Evolutionary conservation across 2,888 invertebrate genomes (phyloP), one percentile per base, ranked within the genome.

Genomic region (Euproctis similis): DNA sequence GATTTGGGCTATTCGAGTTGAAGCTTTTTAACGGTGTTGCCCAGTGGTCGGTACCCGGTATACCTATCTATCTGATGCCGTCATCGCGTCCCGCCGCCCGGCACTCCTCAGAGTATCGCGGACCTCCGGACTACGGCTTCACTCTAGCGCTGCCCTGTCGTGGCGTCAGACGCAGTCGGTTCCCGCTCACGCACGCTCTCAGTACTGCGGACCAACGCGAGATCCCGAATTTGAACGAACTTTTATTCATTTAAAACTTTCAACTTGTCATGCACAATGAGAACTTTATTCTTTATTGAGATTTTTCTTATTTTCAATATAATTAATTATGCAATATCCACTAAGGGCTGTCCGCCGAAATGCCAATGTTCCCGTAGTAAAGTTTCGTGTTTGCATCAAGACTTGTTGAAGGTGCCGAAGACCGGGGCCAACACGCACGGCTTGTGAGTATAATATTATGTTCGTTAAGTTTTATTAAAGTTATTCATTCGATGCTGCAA

Each of bases 371-470:
- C 56, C 1, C 56, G 63, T 23, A 70, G 57, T 36, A 57, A 68
- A 38, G 65, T 77, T 13, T 57, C 67, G 3, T 78, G 78, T 42
- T 48, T 76, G 12, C 69, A 68, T 27, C 67, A 69, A 38, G 65
- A 65, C 35, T 50, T 78, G 42, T 51, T 49, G 34, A 52, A 53
- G 12, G 57, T 77, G 18, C 78, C 78, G 33, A 59, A 56, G 35
- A 48, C 62, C 7, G 57, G 75, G 21, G 28, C 47, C 24, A 70
- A 77, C 27, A 62, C 67, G n/a, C 64, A 69, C 39, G 76, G 73
- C 8, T 52, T 80, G 78, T 80, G 58, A 77, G 78, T 78, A 61
- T 33, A 30, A 34, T 29, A n/a, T 46, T 36, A 44, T 33, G 35
- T 39, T 42, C 27, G 31, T 9, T 21, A 44, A 39, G 24, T 46